Evolutionary conservation across 2,888 invertebrate species (phyloP), one percentile per base, ranked within the genome.

Genomic region (Coelinius sp.): DNA sequence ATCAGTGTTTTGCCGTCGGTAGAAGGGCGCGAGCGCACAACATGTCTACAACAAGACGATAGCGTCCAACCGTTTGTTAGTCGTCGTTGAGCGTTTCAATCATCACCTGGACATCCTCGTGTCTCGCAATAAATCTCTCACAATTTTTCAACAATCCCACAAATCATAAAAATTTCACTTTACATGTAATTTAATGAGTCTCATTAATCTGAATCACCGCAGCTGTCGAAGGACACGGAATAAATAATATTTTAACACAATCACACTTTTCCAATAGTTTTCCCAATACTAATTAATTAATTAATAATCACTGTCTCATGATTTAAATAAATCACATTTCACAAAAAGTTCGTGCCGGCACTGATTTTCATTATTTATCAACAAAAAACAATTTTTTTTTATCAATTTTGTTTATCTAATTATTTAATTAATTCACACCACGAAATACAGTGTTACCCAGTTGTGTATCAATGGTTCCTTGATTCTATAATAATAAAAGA

Each of bases 401-500:
- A n/a, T n/a, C n/a, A n/a, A n/a, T n/a, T n/a, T n/a, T n/a, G n/a
- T n/a, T n/a, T n/a, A n/a, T n/a, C n/a, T n/a, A n/a, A n/a, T n/a
- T n/a, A n/a, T n/a, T n/a, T n/a, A n/a, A n/a, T n/a, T n/a, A n/a
- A n/a, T n/a, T n/a, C n/a, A n/a, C n/a, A n/a, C n/a, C n/a, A n/a
- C n/a, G n/a, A n/a, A n/a, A n/a, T n/a, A n/a, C n/a, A n/a, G 0
- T 24, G 20, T 52, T 52, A 1, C 25, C n/a, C 17, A 17, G 4
- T 20, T 6, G 49, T 8, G 8, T 49, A 20, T 49, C n/a, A 24
- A 0, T 20, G n/a, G 53, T n/a, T 25, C 20, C 20, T 20, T 31
- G 53, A n/a, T n/a, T n/a, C n/a, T n/a, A n/a, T 69, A 14, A 35
- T 49, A 41, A 46, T 66, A 67, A 73, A 74, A 63, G n/a, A 73